Evolutionary conservation across 2,113 vertebrate species (phyloP).

Genomic region (Siniperca knerii): DNA sequence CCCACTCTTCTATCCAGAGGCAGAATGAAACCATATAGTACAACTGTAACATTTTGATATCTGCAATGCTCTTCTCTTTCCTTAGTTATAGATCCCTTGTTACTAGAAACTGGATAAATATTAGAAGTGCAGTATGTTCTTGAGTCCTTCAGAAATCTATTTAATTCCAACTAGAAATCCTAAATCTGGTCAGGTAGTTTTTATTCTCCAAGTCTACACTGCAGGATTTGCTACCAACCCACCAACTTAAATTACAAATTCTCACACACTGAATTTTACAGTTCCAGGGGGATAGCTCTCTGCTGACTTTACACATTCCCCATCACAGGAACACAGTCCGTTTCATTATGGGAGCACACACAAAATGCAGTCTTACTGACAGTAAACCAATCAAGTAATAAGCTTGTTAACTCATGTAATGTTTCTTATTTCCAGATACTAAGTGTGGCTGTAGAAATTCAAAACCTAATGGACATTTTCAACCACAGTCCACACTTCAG

Average conservation of each 20-base stretch:
- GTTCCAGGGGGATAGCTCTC: not conserved
- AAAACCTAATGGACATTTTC: not conserved
- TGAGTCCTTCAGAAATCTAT: not conserved
- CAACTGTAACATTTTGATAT: not conserved
- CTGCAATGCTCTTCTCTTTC: not conserved
- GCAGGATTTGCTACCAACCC: not conserved
- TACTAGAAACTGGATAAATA: not conserved
- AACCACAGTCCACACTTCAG: not conserved
- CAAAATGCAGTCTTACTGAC: not conserved
- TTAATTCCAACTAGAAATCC: not conserved
- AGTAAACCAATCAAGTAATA: not conserved
- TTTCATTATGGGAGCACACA: not conserved
- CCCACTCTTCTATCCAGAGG: not conserved
- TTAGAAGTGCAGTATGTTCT: not conserved
- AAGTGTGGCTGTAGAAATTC: not conserved
- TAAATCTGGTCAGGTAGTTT: not conserved
- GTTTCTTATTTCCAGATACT: not conserved
- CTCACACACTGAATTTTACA: not conserved
- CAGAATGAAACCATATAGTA: not conserved
- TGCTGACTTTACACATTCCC: slow-evolving; percentile 21
- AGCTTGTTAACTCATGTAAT: not conserved
- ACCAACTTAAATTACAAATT: not conserved
- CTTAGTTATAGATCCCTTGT: not conserved
- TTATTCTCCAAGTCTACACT: not conserved
- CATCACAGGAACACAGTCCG: not conserved